Evolutionary conservation across 2,888 invertebrate species (phyloP).

Genomic region (Metallyticus violacea): DNA sequence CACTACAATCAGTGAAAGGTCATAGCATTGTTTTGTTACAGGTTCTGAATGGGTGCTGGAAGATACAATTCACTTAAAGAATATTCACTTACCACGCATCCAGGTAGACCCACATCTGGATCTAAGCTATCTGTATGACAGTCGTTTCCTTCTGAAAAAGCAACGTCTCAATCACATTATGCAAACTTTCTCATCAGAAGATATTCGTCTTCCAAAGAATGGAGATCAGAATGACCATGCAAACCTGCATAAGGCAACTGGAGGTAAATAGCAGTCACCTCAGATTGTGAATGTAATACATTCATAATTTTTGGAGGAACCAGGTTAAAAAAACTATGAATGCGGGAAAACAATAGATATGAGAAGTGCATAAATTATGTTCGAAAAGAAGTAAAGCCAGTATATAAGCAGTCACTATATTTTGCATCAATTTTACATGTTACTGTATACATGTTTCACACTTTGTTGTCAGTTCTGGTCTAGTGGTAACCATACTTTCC

Average conservation of each 20-base stretch:
- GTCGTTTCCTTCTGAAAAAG: constrained; percentile 68
- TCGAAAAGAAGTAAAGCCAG: too few species aligned
- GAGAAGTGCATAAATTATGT: too few species aligned
- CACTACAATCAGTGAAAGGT: background rate
- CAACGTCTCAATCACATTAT: constrained; percentile 77
- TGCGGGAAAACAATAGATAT: too few species aligned
- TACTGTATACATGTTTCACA: too few species aligned
- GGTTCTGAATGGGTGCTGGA: constrained; percentile 83
- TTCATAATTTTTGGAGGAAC: too few species aligned
- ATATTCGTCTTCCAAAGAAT: constrained; percentile 54
- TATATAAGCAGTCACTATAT: too few species aligned
- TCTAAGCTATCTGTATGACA: constrained; percentile 77
- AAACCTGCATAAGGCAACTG: constrained; percentile 39
- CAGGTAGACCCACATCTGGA: constrained; percentile 80
- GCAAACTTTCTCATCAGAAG: constrained; percentile 78
- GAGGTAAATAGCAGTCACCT: constrained; percentile 30
- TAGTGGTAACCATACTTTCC: too few species aligned
- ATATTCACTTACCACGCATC: constrained; percentile 82
- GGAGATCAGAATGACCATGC: constrained; percentile 39
- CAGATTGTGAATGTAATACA: too few species aligned
- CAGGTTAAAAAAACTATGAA: too few species aligned
- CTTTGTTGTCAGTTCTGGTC: too few species aligned
- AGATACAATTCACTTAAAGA: constrained; percentile 91
- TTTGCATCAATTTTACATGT: too few species aligned
- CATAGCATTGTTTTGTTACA: constrained; percentile 24